These are phyloP conservation scores for Pteruthius melanotis DNA, from an alignment of 2,113 vertebrate genomes.

Conservation along the genomic window DNA sequence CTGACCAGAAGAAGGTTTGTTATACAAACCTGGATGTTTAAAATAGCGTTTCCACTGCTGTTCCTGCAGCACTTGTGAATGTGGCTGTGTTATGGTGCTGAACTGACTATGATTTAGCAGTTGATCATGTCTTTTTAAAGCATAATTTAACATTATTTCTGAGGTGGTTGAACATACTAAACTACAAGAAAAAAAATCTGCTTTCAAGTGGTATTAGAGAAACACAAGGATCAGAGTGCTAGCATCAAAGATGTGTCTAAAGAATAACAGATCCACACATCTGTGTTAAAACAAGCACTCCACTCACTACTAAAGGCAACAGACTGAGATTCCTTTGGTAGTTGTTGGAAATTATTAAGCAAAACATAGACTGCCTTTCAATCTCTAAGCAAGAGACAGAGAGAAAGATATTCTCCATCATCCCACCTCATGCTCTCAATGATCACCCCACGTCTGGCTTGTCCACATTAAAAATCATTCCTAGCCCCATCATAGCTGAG, in stretches of 20 bases:
- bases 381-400: neutral
- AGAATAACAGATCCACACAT: constrained; percentile 22
- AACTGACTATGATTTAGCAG: constrained; percentile 13
- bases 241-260: constrained; percentile 48
- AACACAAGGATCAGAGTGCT: constrained; percentile 2
- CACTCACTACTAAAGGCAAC: neutral
- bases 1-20: constrained; percentile 50
- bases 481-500: neutral
- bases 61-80: constrained; percentile 9
- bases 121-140: constrained; percentile 6
- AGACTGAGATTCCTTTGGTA: constrained; percentile 25
- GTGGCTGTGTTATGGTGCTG: neutral
- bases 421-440: accelerated
- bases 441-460: accelerated
- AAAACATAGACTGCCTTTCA: neutral
- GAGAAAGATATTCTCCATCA: neutral
- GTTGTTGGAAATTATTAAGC: constrained; percentile 45
- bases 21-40: constrained; percentile 43
- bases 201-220: constrained; percentile 51
- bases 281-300: neutral
- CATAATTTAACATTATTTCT: constrained; percentile 32
- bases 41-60: constrained; percentile 16
- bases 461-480: neutral
- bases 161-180: constrained; percentile 17
- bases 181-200: constrained; percentile 37